Percentiles rank a stretch among this genome's conserved stretches.
These are phyloP conservation scores for Phymastichus coffea DNA, from an alignment of 1,140 invertebrate genomes.

Conservation along the genomic window DNA sequence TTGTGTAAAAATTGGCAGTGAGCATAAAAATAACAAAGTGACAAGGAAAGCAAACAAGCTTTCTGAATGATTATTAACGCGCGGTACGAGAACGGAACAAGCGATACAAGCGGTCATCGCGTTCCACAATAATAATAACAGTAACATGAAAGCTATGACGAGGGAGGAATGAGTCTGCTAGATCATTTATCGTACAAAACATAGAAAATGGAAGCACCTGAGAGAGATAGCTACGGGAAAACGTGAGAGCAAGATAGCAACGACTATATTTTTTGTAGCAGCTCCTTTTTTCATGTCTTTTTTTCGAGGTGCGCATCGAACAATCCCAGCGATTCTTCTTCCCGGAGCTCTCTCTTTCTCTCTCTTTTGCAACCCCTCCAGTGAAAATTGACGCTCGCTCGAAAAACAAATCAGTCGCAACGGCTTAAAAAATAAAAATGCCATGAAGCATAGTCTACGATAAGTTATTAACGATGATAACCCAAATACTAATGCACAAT, in stretches of 20 bases:
- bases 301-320: too few relatives aligned
- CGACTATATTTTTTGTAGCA: constrained; percentile 13
- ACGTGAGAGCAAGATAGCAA: constrained; percentile 5
- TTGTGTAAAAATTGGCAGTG: too few relatives aligned
- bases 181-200: constrained; percentile 17
- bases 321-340: not conserved
- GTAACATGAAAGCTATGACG: not conserved
- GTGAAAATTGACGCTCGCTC: not conserved
- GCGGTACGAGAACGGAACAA: too few relatives aligned
- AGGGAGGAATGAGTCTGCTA: not conserved
- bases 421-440: too few relatives aligned
- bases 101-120: not conserved
- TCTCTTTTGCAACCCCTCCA: not conserved
- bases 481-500: too few relatives aligned
- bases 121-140: not conserved
- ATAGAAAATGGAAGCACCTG: constrained; percentile 9
- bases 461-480: too few relatives aligned
- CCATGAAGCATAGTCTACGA: too few relatives aligned
- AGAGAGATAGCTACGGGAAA: not conserved
- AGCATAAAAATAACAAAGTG: too few relatives aligned
- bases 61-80: too few relatives aligned
- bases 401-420: not conserved
- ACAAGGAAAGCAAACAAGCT: too few relatives aligned
- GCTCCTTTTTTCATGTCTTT: not conserved
- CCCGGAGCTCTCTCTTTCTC: too few relatives aligned